A percentile compares a stretch with the other conserved stretches of the same genome.
Conservation (phyloP, 2,797 vertebrate genomes). For the Leptodactylus fallax region DNA sequence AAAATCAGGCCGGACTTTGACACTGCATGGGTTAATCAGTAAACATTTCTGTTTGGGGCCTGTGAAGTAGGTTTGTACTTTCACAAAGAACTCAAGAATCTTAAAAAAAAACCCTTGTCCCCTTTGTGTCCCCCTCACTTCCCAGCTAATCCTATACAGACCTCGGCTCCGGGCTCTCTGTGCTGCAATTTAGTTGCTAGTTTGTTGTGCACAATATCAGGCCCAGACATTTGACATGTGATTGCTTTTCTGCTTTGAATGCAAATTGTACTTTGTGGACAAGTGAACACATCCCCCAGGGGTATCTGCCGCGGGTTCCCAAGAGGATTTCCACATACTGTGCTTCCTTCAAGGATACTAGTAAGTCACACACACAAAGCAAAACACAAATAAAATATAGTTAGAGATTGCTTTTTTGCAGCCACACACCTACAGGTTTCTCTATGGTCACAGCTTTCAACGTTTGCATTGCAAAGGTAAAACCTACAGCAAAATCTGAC, state of each 20-base stretch:
- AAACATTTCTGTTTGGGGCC: neutral
- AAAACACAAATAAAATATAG: no score
- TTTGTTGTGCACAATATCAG: slow-evolving; percentile 58
- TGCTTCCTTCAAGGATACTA: neutral
- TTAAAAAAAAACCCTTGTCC: slow-evolving; percentile 6
- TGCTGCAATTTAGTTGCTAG: slow-evolving; percentile 42
- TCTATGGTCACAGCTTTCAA: no score
- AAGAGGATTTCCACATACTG: slow-evolving; percentile 30
- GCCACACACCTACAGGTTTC: no score
- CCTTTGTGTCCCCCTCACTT: slow-evolving; percentile 60
- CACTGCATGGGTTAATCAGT: slow-evolving; percentile 44
- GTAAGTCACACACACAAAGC: neutral
- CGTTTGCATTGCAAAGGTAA: no score
- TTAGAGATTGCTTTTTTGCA: no score
- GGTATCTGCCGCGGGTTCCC: slow-evolving; percentile 37
- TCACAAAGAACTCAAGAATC: slow-evolving; percentile 53
- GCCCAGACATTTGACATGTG: slow-evolving; percentile 55
- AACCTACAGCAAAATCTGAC: no score
- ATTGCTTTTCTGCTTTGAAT: slow-evolving; percentile 60
- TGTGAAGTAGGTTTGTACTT: slow-evolving; percentile 41
- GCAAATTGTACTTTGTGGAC: slow-evolving; percentile 53
- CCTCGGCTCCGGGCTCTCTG: slow-evolving; percentile 40
- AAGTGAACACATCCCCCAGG: slow-evolving; percentile 30
- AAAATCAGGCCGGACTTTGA: neutral
- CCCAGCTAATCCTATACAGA: slow-evolving; percentile 55